A percentile compares a stretch with the other conserved stretches of the same genome.
Evolutionary conservation across 1,140 invertebrate species (phyloP).

Genomic region (Drosophila jambulina): DNA sequence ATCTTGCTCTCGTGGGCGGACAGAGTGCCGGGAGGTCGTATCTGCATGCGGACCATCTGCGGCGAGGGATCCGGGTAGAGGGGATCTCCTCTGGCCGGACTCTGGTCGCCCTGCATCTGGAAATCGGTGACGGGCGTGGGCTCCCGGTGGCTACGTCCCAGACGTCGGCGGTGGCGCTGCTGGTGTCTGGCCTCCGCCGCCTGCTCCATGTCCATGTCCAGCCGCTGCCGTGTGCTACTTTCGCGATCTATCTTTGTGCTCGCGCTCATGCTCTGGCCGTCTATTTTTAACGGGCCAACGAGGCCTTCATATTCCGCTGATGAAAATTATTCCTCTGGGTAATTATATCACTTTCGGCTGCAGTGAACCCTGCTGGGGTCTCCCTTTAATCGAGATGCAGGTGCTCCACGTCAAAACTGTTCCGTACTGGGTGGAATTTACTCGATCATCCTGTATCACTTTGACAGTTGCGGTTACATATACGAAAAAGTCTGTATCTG

Average conservation of each 20-base stretch:
- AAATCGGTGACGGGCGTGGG: constrained; percentile 86
- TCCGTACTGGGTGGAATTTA: background rate
- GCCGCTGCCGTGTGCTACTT: constrained; percentile 22
- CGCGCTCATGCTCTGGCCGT: constrained; percentile 43
- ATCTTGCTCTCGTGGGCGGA: constrained; percentile 84
- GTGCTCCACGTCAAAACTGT: background rate
- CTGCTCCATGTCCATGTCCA: constrained; percentile 49
- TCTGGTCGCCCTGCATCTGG: constrained; percentile 22
- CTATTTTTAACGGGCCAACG: constrained; percentile 67
- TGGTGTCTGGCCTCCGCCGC: constrained; percentile 26
- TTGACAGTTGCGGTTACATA: constrained; percentile 8
- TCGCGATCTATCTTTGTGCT: constrained; percentile 28
- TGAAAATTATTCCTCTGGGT: constrained; percentile 49
- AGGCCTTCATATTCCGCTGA: constrained; percentile 62
- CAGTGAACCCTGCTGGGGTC: constrained; percentile 21
- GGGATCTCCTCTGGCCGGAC: constrained; percentile 13
- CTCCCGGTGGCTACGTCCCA: constrained; percentile 85
- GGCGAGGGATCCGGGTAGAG: constrained; percentile 31
- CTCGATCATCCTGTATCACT: background rate
- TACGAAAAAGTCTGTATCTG: constrained; percentile 30
- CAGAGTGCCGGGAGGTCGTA: constrained; percentile 67
- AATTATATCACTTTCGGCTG: constrained; percentile 74
- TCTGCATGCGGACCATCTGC: constrained; percentile 77
- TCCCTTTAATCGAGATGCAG: background rate
- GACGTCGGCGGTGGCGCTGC: constrained; percentile 60